A percentile compares a stretch with the other conserved stretches of the same genome.
phyloP scores from a whole-genome alignment of 92 coral and sea anemone genomes.

The Bergia sp. region DNA sequence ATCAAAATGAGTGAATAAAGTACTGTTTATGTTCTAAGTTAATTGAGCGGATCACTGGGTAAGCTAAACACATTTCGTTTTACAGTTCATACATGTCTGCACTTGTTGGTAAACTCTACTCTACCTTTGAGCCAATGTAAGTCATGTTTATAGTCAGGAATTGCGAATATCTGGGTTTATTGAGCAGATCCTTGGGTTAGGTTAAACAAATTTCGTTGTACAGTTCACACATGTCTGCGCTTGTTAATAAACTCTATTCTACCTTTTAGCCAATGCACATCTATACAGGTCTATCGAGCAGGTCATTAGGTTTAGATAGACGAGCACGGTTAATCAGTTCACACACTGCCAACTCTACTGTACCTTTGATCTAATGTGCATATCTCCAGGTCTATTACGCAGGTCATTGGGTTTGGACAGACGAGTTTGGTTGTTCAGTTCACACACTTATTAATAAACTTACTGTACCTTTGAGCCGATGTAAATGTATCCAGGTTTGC shows the following conservation, averaged over 20 bases:
- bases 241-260: too few species aligned
- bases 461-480: background rate
- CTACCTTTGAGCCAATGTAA: slow-evolving; percentile 4
- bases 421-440: slow-evolving; percentile 14
- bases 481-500: slow-evolving; percentile 11
- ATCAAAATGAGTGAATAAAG: too few species aligned
- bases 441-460: background rate
- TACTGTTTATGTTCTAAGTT: too few species aligned
- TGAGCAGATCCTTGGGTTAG: too few species aligned
- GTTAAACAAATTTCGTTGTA: too few species aligned
- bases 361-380: slow-evolving; percentile 5
- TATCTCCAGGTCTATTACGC: background rate
- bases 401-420: background rate
- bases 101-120: too few species aligned
- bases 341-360: background rate
- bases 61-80: too few species aligned
- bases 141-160: too few species aligned
- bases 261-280: slow-evolving; percentile 1
- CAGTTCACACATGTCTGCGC: too few species aligned
- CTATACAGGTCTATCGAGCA: background rate
- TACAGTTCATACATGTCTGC: too few species aligned
- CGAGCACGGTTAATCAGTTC: slow-evolving; percentile 8
- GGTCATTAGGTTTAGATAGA: background rate
- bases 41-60: too few species aligned
- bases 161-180: too few species aligned